Evolutionary conservation across 35 echinoderm and acorn worm genomes (phyloP), one percentile per base, ranked within the genome.

Genomic region (Amphiura filiformis): DNA sequence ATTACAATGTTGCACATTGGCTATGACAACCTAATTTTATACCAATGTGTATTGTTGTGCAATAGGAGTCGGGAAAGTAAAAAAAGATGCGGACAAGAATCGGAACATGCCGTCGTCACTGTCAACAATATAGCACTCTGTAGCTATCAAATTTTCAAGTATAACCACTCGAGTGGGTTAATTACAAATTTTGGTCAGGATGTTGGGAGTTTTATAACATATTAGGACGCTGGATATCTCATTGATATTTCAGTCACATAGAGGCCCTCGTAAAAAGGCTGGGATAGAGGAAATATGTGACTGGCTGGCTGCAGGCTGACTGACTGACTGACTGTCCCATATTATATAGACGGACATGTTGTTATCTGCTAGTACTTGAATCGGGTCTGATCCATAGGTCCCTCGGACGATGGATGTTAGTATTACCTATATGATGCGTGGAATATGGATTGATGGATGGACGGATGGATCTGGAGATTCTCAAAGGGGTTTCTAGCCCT

Each of bases 121-220:
- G 61, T 70, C 61, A 70, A 70, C 61, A 70, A 70, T 26, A 70
- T 30, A 2, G 28, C 28, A 26, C 61, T 70, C 26, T 70, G 26
- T 70, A 2, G 28, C 61, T 70, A 70, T 70, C 61, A 70, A 70
- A 70, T 70, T 70, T 70, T 70, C 15, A 30, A 18, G 61, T 26
- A 70, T 18, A 70, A 23, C 41, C 41, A 47, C 41, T 47, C 17
- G 41, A 47, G 41, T 47, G 28, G 28, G 61, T 70, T 70, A 70
- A 70, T 70, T 70, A 70, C 61, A 70, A 70, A 70, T 70, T 70
- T 70, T 70, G 3, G 61, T 70, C 61, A 70, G 61, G 61, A 70
- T 70, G 28, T 70, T 18, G 1, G 1, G 11, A 70, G 61, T 70
- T 70, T 70, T 70, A n/a, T 70, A 70, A 70, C 61, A 30, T 70